Percentiles rank a stretch among this genome's conserved stretches.
Evolutionary conservation across 2,113 vertebrate species (phyloP).

Genomic region (Trematomus loennbergii): DNA sequence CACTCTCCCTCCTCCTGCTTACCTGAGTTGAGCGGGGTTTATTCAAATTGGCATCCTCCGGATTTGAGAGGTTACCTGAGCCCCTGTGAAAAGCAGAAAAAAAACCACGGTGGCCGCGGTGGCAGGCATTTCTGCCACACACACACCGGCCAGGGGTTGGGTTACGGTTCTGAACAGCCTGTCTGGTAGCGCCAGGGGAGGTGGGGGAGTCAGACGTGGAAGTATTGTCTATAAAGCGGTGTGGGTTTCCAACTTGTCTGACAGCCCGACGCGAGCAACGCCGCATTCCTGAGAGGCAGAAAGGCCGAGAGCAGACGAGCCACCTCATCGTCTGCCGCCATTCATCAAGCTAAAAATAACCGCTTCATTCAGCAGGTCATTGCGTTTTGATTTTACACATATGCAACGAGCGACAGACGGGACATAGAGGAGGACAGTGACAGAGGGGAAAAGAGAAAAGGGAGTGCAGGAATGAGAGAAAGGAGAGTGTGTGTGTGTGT

Average conservation of each 20-base stretch:
- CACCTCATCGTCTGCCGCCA: conserved; percentile 58
- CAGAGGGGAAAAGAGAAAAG: conserved; percentile 7
- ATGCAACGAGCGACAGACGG: conserved; percentile 25
- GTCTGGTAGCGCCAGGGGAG: conserved; percentile 56
- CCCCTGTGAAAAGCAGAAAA: conserved; percentile 62
- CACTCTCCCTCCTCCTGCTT: conserved; percentile 25
- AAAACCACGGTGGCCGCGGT: conserved; percentile 43
- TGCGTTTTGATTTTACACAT: conserved; percentile 32
- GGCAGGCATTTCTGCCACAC: conserved; percentile 48
- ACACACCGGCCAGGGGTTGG: conserved; percentile 46
- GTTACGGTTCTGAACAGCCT: conserved; percentile 53
- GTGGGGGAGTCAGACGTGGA: conserved; percentile 40
- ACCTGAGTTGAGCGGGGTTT: conserved; percentile 50
- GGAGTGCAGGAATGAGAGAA: conserved; percentile 31
- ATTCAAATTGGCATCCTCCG: conserved; percentile 55
- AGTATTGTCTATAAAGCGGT: conserved; percentile 68
- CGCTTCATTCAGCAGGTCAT: conserved; percentile 46
- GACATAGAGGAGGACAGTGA: conserved; percentile 50
- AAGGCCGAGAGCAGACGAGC: conserved; percentile 28
- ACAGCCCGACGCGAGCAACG: conserved; percentile 33
- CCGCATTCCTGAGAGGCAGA: conserved; percentile 46
- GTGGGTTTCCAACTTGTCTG: conserved; percentile 66
- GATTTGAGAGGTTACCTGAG: conserved; percentile 66
- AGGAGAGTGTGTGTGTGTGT: conserved; percentile 43
- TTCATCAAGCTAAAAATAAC: conserved; percentile 66